phyloP scores from a whole-genome alignment of 1,140 invertebrate genomes.

The Agrypnia vestita region DNA sequence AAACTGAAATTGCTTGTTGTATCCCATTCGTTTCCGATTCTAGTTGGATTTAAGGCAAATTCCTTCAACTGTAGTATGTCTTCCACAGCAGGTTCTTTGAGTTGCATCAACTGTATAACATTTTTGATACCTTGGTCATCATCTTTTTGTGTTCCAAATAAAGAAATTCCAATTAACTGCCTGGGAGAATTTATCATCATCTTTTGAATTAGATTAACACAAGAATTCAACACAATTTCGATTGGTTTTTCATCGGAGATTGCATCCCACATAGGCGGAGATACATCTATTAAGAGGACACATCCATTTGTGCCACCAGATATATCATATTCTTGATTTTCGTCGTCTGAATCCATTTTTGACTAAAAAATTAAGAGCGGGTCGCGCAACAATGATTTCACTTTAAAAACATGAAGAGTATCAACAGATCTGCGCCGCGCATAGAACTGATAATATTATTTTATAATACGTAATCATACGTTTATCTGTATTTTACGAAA shows the following conservation, averaged over 20 bases:
- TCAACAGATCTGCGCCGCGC: too few species aligned
- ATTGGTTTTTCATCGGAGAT: not conserved
- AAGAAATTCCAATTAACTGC: slow-evolving; percentile 50
- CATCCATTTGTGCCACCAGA: slow-evolving; percentile 38
- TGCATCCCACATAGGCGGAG: slow-evolving; percentile 44
- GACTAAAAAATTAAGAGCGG: not conserved
- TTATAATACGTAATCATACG: too few species aligned
- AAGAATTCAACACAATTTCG: slow-evolving; percentile 18
- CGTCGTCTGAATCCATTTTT: slow-evolving; percentile 52
- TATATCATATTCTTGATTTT: slow-evolving; percentile 42
- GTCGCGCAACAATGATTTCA: too few species aligned
- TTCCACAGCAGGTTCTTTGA: slow-evolving; percentile 49
- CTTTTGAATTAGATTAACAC: slow-evolving; percentile 26
- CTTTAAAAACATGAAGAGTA: too few species aligned
- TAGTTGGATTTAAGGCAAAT: not conserved
- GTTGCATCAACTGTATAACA: slow-evolving; percentile 44
- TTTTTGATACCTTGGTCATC: slow-evolving; percentile 55
- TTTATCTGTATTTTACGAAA: too few species aligned
- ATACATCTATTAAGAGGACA: slow-evolving; percentile 54
- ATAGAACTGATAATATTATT: too few species aligned
- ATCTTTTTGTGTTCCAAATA: slow-evolving; percentile 47
- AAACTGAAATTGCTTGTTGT: slow-evolving; percentile 37
- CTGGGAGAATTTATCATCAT: slow-evolving; percentile 49
- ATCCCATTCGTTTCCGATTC: slow-evolving; percentile 40
- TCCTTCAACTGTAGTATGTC: slow-evolving; percentile 41